These are phyloP conservation scores for Liasis olivaceus DNA, from an alignment of 2,797 vertebrate genomes.

Conservation along the genomic window DNA sequence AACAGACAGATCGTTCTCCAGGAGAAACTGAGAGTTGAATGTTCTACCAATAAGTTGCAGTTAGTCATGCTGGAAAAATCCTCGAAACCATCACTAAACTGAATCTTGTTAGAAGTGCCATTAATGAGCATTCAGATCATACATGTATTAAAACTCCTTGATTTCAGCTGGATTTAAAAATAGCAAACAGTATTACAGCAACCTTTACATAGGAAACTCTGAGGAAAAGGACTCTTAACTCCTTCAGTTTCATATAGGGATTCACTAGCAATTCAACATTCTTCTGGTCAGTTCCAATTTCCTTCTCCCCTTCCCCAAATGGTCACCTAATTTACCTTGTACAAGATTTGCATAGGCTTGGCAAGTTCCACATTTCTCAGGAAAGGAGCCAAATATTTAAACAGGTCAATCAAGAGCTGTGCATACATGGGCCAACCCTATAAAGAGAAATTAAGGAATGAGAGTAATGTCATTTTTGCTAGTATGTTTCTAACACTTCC, in stretches of 20 bases:
- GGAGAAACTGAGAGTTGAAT: not conserved
- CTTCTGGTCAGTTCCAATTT: not conserved
- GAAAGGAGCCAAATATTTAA: constrained; percentile 98
- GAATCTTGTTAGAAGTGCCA: not conserved
- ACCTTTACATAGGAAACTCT: not conserved
- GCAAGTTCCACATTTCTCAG: constrained; percentile 98
- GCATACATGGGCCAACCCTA: constrained; percentile 99
- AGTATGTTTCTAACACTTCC: not conserved
- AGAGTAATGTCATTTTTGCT: not conserved
- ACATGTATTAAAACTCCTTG: not conserved
- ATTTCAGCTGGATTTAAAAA: not conserved
- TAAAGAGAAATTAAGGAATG: constrained; percentile 35
- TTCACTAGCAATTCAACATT: not conserved
- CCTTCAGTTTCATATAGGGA: not conserved
- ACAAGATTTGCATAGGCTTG: constrained; percentile 99
- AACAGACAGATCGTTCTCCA: not conserved
- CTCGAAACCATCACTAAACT: not conserved
- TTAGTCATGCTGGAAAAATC: not conserved
- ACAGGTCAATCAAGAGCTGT: constrained; percentile 96
- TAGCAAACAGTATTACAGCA: not conserved
- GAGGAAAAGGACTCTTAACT: not conserved
- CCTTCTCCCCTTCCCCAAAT: not conserved
- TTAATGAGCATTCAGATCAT: not conserved
- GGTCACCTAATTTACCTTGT: constrained; percentile 83
- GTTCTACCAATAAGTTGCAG: not conserved